A percentile compares a stretch with the other conserved stretches of the same genome.
Evolutionary conservation across 35 echinoderm and acorn worm genomes (phyloP).

Genomic region (Heliocidaris erythrogramma): DNA sequence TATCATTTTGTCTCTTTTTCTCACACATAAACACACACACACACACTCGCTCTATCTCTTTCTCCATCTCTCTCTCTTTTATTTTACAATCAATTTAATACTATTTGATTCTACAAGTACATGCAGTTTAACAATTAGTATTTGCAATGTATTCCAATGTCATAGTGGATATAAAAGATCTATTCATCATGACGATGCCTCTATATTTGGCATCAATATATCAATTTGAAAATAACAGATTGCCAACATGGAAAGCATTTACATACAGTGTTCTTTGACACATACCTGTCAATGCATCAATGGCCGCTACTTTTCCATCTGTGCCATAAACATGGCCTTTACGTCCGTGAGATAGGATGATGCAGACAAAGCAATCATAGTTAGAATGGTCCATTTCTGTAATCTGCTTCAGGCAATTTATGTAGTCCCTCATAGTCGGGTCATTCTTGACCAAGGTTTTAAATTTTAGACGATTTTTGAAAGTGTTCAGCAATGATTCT

Average conservation of each 20-base stretch:
- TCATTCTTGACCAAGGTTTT: neutral
- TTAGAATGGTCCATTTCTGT: slow-evolving; percentile 34
- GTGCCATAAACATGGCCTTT: slow-evolving; percentile 32
- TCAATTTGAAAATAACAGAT: no score
- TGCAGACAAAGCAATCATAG: slow-evolving; percentile 61
- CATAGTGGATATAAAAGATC: no score
- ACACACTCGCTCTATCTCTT: no score
- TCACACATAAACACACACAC: no score
- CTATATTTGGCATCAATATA: no score
- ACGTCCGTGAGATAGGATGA: slow-evolving; percentile 41
- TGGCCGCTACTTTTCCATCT: neutral
- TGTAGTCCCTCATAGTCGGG: neutral
- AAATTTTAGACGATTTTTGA: neutral
- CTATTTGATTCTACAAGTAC: no score
- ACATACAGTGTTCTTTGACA: neutral
- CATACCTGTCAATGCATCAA: slow-evolving; percentile 36
- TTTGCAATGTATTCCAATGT: no score
- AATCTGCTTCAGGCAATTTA: slow-evolving; percentile 15
- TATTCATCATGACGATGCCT: no score
- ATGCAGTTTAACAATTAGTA: no score
- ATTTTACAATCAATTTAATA: no score
- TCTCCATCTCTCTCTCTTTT: no score
- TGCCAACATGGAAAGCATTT: no score
- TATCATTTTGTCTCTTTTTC: neutral
- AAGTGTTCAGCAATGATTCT: slow-evolving; percentile 38